A percentile compares a stretch with the other conserved stretches of the same genome.
Evolutionary conservation across 2,888 invertebrate species (phyloP).

Genomic region (Calephelis perditalis): DNA sequence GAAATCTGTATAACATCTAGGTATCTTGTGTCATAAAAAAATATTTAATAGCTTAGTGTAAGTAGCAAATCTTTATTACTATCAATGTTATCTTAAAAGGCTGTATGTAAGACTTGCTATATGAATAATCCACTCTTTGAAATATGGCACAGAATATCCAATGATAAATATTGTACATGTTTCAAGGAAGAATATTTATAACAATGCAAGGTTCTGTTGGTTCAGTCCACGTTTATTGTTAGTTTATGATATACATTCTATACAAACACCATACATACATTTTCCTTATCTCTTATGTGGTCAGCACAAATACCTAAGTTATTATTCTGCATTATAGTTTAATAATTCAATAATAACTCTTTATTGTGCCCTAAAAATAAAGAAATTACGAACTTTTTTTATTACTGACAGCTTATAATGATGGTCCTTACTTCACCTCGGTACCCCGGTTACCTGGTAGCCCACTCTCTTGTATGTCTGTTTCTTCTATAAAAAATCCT

Average conservation of each 20-base stretch:
- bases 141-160: neutral
- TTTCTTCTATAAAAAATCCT: no score
- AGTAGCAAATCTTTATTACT: neutral
- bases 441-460: no score
- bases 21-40: no score
- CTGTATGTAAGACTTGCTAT: no score
- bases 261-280: conserved; percentile 21
- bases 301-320: neutral
- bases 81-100: conserved; percentile 1
- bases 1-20: no score
- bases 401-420: no score
- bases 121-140: neutral
- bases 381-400: no score
- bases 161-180: neutral
- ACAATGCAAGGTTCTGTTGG: conserved; percentile 9
- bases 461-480: no score
- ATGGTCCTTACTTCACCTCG: no score
- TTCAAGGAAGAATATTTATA: conserved; percentile 6
- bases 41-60: no score
- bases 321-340: neutral
- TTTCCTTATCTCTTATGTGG: conserved; percentile 15
- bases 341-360: no score
- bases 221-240: neutral
- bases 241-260: conserved; percentile 5
- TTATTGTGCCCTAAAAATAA: no score